Percentiles rank a stretch among this genome's conserved stretches.
These are phyloP conservation scores for Neomonachus schauinslandi DNA, from an alignment of 2,113 vertebrate genomes.

Conservation along the genomic window DNA sequence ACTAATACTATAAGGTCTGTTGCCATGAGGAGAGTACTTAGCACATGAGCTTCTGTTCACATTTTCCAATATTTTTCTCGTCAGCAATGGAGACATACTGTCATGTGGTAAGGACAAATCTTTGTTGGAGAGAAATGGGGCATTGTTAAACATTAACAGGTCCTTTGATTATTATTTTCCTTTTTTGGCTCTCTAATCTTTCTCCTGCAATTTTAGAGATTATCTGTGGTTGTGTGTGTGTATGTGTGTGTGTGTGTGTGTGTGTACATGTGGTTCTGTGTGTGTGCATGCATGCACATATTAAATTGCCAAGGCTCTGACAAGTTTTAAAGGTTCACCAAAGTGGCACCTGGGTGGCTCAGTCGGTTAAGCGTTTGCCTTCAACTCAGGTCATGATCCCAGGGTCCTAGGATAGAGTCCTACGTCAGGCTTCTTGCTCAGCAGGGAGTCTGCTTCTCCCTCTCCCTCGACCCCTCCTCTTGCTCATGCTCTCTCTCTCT, in stretches of 20 bases:
- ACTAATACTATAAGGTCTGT: neutral
- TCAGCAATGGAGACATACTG: neutral
- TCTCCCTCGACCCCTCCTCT: no score
- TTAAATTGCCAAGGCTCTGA: neutral
- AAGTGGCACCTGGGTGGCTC: neutral
- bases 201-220: neutral
- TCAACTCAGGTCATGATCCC: no score
- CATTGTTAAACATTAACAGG: neutral
- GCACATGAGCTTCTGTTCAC: slow-evolving; percentile 24
- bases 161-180: neutral
- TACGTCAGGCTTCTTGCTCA: no score
- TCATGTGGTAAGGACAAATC: neutral
- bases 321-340: neutral
- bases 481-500: no score
- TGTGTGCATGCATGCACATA: neutral
- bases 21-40: neutral
- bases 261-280: neutral
- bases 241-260: neutral
- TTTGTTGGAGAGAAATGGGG: neutral
- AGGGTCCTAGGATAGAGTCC: no score
- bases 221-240: neutral
- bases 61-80: neutral
- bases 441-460: no score
- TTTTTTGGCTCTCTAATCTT: neutral
- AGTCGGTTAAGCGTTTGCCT: no score